A percentile compares a stretch with the other conserved stretches of the same genome.
These are phyloP conservation scores for Hypselothyrea guttata DNA, from an alignment of 2,888 invertebrate genomes.

Conservation along the genomic window DNA sequence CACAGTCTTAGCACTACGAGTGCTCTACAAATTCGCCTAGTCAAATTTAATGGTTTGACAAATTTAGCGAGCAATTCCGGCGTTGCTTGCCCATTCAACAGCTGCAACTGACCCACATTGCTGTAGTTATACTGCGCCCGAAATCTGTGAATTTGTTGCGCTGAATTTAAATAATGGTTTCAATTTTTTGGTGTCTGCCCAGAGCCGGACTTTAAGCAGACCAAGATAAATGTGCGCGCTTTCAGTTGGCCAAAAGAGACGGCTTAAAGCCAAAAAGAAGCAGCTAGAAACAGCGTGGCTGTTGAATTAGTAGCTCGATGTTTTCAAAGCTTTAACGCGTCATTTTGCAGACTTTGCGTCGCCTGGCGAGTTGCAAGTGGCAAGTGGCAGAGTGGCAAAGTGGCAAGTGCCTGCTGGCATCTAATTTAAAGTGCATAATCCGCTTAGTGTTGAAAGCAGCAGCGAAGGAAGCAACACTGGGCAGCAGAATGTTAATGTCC, in stretches of 20 bases:
- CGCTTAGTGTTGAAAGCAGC: constrained; percentile 38
- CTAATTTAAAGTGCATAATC: constrained; percentile 59
- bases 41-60: constrained; percentile 32
- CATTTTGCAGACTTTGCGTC: constrained; percentile 45
- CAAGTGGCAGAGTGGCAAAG: not conserved
- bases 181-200: constrained; percentile 4
- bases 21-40: constrained; percentile 15
- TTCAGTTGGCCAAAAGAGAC: not conserved
- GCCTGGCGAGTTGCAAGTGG: constrained; percentile 2
- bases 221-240: constrained; percentile 35
- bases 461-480: constrained; percentile 16
- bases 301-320: constrained; percentile 47
- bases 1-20: constrained; percentile 10
- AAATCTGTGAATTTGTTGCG: constrained; percentile 18
- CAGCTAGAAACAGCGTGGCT: constrained; percentile 9
- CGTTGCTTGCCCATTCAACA: not conserved
- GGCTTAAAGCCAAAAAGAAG: too few relatives aligned
- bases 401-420: constrained; percentile 23
- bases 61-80: constrained; percentile 23
- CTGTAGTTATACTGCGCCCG: not conserved
- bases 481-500: constrained; percentile 40
- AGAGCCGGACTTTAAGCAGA: constrained; percentile 14
- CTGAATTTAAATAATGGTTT: constrained; percentile 23
- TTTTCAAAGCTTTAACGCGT: constrained; percentile 46
- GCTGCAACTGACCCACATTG: constrained; percentile 33